phyloP scores from a whole-genome alignment of 2,888 invertebrate species.

The Tenthredo amoena region DNA sequence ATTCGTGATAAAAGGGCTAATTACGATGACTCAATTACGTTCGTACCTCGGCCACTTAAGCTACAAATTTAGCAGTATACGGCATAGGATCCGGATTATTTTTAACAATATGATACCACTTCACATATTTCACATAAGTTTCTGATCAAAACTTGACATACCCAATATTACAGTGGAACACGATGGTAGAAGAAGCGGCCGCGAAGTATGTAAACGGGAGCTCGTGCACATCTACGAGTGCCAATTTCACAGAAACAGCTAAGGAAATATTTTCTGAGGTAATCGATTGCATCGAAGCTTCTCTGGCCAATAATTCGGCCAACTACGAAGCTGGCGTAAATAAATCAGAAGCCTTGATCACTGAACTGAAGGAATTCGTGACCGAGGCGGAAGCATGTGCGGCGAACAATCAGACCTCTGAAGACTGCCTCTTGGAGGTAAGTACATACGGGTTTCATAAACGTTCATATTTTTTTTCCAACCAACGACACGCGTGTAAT shows the following conservation, averaged over 20 bases:
- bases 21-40: background rate
- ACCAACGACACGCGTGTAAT: background rate
- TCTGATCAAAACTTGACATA: background rate
- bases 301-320: background rate
- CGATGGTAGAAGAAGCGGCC: accelerated
- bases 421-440: background rate
- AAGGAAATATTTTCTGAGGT: background rate
- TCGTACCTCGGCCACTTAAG: background rate
- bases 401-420: background rate
- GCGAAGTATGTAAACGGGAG: background rate
- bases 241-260: background rate
- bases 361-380: background rate
- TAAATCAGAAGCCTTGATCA: background rate
- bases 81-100: background rate
- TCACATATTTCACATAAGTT: background rate
- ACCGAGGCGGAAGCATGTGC: background rate
- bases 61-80: background rate
- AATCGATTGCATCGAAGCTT: background rate
- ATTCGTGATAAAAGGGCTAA: background rate
- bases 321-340: background rate
- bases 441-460: background rate
- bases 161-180: background rate
- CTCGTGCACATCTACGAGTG: background rate
- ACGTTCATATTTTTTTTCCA: background rate
- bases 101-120: background rate